phyloP scores from a whole-genome alignment of 2,888 invertebrate species.

The Tenthredo distinguenda region DNA sequence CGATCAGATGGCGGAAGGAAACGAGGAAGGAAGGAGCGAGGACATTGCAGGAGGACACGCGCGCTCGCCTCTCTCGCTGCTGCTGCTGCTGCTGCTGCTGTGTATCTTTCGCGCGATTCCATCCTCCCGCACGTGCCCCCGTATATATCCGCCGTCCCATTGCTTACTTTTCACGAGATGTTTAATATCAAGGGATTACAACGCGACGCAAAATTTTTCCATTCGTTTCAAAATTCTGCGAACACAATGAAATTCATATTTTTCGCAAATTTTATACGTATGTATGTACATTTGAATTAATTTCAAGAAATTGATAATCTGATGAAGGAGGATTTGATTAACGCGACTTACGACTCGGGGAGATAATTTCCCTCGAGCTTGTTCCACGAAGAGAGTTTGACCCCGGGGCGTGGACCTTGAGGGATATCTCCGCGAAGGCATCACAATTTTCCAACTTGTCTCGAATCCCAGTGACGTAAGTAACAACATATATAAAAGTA shows the following conservation, averaged over 20 bases:
- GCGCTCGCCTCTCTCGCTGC: conserved; percentile 63
- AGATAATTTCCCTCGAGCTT: conserved; percentile 8
- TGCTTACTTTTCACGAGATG: conserved; percentile 34
- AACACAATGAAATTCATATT: neutral
- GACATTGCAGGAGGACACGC: conserved; percentile 69
- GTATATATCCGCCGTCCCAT: neutral
- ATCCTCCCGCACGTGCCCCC: conserved; percentile 7
- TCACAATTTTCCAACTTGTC: conserved; percentile 75
- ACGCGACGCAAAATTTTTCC: neutral
- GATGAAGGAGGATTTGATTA: neutral
- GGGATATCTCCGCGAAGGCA: conserved; percentile 67
- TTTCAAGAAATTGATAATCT: conserved; percentile 4
- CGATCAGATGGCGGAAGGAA: conserved; percentile 76
- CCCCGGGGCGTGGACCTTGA: conserved; percentile 43
- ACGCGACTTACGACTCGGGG: neutral
- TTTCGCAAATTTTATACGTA: neutral
- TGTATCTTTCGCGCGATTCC: conserved; percentile 66
- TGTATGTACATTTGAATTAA: neutral
- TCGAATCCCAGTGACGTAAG: conserved; percentile 73
- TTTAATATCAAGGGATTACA: neutral
- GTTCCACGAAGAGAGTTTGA: conserved; percentile 48
- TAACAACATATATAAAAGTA: conserved; percentile 75
- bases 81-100: conserved; percentile 54
- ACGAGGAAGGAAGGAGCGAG: conserved; percentile 69
- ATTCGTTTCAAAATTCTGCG: neutral